Percentiles rank a stretch among this genome's conserved stretches.
These are phyloP conservation scores for Uria aalge DNA, from an alignment of 2,113 vertebrate genomes.

Conservation along the genomic window DNA sequence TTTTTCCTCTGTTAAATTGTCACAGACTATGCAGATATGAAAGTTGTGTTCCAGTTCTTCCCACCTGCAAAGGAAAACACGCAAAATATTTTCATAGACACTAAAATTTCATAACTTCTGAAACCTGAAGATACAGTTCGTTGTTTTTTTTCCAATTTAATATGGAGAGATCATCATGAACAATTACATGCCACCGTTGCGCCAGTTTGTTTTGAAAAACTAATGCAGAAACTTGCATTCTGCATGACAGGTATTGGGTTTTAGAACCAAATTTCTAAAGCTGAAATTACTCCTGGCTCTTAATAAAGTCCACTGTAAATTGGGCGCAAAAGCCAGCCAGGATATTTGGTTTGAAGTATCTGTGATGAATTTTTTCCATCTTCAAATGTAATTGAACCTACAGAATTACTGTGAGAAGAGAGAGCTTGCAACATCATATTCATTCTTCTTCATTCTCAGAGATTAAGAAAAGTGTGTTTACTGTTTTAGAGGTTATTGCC, in stretches of 20 bases:
- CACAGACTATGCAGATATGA: background rate
- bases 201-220: background rate
- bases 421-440: background rate
- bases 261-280: background rate
- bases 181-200: background rate
- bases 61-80: background rate
- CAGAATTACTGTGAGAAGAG: background rate
- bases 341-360: background rate
- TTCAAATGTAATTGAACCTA: background rate
- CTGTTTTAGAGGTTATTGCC: background rate
- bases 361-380: background rate
- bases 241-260: background rate
- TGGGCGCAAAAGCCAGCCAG: background rate
- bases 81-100: background rate
- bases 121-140: background rate
- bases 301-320: background rate
- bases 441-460: background rate
- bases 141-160: background rate
- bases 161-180: background rate
- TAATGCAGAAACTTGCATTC: background rate
- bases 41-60: background rate
- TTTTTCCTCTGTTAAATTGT: background rate
- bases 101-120: background rate
- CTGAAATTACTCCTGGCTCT: background rate
- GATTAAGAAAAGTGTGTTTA: slow-evolving; percentile 4